phyloP scores from a whole-genome alignment of 1,140 invertebrate species.

The Neodiprion pinetum region DNA sequence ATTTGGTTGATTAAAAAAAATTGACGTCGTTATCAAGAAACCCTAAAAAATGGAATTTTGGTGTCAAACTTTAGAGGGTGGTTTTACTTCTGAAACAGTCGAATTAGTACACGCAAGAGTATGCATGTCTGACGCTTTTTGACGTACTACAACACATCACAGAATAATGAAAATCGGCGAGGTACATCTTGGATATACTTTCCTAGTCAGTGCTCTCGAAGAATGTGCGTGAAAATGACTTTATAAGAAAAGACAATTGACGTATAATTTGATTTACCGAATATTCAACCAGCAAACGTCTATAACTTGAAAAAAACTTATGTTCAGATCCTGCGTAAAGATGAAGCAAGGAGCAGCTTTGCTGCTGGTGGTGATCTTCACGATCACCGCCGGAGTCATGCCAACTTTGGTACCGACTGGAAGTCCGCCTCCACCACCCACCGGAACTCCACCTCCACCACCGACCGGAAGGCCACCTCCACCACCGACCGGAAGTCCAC shows the following conservation, averaged over 20 bases:
- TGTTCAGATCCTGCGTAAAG: constrained; percentile 35
- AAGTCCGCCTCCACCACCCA: not conserved
- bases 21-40: no score
- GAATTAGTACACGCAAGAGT: no score
- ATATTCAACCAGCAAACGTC: not conserved
- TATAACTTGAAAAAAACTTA: not conserved
- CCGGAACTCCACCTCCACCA: constrained; percentile 12
- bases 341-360: constrained; percentile 49
- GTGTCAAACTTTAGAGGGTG: no score
- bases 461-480: constrained; percentile 8
- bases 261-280: not conserved
- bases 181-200: not conserved
- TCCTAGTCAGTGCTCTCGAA: constrained; percentile 22
- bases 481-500: not conserved
- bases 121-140: no score
- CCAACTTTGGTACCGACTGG: not conserved
- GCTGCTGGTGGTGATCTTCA: constrained; percentile 42
- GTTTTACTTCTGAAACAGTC: no score
- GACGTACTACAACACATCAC: no score
- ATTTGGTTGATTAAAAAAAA: no score
- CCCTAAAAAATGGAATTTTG: no score
- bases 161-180: no score
- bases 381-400: constrained; percentile 5
- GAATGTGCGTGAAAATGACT: not conserved
- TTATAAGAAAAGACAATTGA: not conserved